A percentile compares a stretch with the other conserved stretches of the same genome.
Evolutionary conservation across 2,797 vertebrate species (phyloP).

Genomic region (Hirundo rustica): DNA sequence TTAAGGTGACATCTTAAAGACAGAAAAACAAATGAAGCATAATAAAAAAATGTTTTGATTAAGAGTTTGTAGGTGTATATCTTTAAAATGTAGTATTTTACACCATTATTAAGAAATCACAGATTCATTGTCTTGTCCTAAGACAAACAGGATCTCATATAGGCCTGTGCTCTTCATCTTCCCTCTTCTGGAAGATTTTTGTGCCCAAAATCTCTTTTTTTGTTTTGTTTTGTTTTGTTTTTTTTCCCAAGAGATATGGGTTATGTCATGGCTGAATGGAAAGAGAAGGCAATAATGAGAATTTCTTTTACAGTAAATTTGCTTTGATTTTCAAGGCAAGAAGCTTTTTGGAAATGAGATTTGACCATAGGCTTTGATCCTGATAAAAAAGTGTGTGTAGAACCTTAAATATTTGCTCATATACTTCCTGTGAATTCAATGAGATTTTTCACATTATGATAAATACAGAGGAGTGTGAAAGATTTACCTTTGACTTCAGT

Average conservation of each 20-base stretch:
- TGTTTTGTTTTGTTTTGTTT: not conserved
- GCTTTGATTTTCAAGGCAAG: slow-evolving; percentile 1
- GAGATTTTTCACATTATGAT: not conserved
- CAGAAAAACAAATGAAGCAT: not conserved
- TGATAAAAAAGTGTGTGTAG: not conserved
- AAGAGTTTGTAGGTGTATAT: not conserved
- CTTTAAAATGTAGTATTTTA: not conserved
- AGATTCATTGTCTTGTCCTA: not conserved
- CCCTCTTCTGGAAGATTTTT: not conserved
- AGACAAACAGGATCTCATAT: not conserved
- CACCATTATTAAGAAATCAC: not conserved
- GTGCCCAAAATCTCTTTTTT: not conserved
- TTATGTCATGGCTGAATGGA: not conserved
- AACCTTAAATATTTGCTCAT: not conserved
- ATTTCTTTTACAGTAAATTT: not conserved
- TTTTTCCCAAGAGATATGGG: not conserved
- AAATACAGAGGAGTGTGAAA: not conserved
- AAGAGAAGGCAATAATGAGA: not conserved
- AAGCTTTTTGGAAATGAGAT: not conserved
- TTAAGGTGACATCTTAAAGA: not conserved
- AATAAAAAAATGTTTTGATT: not conserved
- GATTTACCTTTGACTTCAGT: not conserved
- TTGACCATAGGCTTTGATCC: slow-evolving; percentile 1
- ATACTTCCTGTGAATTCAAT: not conserved
- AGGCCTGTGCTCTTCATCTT: not conserved